Base-by-base conservation (phyloP, 2,888 invertebrate species). In the Drosophila paranaensis region DNA sequence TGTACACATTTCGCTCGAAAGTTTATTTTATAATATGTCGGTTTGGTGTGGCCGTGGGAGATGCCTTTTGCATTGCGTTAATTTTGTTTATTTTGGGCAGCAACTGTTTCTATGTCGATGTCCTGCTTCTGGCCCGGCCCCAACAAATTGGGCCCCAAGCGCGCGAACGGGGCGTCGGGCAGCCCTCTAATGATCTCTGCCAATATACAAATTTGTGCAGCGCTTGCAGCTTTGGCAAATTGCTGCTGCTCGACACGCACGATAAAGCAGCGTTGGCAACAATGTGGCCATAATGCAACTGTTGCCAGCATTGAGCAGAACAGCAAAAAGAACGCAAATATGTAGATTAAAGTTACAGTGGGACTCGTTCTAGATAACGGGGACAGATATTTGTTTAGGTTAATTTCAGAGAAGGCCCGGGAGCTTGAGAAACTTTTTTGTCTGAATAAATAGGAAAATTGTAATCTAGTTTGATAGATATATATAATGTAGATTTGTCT, bases 11-110 rank as follows among this genome's bases (percentile, higher is more conserved):
- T 55, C 53, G 65, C 53, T 64, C 50, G 67, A 71, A 74, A 82
- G 71, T 85, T 89, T 88, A 85, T 85, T 89, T 84, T 87, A 84
- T 87, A 84, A 87, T 87, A 78, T 82, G 79, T 67, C 64, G 70
- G 55, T 66, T 76, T 67, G 79, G 73, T 73, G 74, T 57, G 74
- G 70, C 57, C 55, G 53, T 67, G 77, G 73, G 53, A 74, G 82
- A 85, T 79, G 82, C 76, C 82, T 85, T 82, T 85, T 63, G 80
- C 79, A 74, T 71, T 81, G 75, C 79, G 71, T 69, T 84, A 69
- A 84, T 81, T 84, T 81, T 84, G 85, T 81, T 84, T 84, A 82
- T 84, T 82, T 84, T 73, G 67, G 71, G 69, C 64, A 68, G 71
- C 67, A 54, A 62, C 60, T 40, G 48, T 74, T 77, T 45, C 42